Evolutionary conservation across 2,797 vertebrate genomes (phyloP).

Genomic region (Hapalemur alaotrensis): DNA sequence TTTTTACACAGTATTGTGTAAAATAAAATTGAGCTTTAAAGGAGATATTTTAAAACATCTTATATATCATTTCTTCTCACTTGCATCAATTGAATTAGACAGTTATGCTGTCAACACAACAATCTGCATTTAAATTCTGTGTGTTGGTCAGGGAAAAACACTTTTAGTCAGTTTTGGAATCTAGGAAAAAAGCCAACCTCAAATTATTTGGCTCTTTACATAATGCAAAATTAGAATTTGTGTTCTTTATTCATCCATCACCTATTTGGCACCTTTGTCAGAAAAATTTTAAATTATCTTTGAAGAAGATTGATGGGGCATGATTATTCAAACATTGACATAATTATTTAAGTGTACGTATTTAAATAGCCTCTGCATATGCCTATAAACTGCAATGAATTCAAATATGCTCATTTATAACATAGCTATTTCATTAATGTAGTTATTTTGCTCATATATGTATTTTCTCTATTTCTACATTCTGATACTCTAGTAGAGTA

Average conservation of each 20-base stretch:
- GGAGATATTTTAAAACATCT: not conserved
- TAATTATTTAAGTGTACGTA: not conserved
- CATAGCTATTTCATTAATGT: not conserved
- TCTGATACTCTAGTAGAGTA: not conserved
- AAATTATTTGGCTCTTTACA: conserved; percentile 19
- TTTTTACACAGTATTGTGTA: not conserved
- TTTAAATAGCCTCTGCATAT: not conserved
- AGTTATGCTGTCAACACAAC: not conserved
- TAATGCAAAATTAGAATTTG: not conserved
- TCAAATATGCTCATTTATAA: not conserved
- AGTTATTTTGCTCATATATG: not conserved
- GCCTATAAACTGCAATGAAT: not conserved
- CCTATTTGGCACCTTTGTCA: not conserved
- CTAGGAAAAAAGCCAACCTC: not conserved
- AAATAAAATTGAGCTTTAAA: not conserved
- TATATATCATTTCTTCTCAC: not conserved
- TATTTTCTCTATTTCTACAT: not conserved
- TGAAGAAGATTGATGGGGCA: not conserved
- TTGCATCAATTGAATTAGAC: not conserved
- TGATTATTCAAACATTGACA: not conserved
- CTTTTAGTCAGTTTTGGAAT: not conserved
- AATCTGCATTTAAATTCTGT: conserved; percentile 23
- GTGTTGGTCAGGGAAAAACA: not conserved
- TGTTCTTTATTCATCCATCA: conserved; percentile 34
- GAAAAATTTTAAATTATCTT: conserved; percentile 18